These are phyloP conservation scores for Agrochola lychnidis DNA, from an alignment of 2,888 invertebrate species.

Conservation along the genomic window DNA sequence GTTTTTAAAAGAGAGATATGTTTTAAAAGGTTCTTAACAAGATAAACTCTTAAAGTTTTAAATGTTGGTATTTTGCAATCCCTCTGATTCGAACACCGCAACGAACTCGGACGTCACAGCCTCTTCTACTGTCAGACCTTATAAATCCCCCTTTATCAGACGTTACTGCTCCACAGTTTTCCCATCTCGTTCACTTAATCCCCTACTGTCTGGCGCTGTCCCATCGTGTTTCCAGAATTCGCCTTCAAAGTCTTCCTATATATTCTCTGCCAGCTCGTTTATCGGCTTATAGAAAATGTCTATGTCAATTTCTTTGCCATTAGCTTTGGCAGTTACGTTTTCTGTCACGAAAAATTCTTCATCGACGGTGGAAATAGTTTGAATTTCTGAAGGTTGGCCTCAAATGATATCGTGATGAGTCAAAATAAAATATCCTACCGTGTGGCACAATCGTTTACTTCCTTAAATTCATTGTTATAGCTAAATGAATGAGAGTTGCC, in stretches of 20 bases:
- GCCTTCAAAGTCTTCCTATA: slow-evolving; percentile 30
- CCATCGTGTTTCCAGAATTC: slow-evolving; percentile 25
- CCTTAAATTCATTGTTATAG: slow-evolving; percentile 47
- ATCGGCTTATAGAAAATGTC: slow-evolving; percentile 37
- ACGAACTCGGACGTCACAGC: slow-evolving; percentile 7
- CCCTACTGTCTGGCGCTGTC: slow-evolving; percentile 22
- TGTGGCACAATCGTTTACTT: slow-evolving; percentile 37
- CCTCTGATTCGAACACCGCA: background rate
- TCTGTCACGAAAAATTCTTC: slow-evolving; percentile 27
- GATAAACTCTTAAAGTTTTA: background rate
- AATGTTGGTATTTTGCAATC: background rate
- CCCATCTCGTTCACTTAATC: slow-evolving; percentile 40
- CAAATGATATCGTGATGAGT: slow-evolving; percentile 40
- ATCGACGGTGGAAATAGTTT: background rate
- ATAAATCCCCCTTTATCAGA: slow-evolving; percentile 20
- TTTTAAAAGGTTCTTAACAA: background rate
- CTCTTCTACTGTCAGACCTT: background rate
- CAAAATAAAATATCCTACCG: slow-evolving; percentile 46
- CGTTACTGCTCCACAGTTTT: slow-evolving; percentile 15
- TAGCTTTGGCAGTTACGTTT: slow-evolving; percentile 12
- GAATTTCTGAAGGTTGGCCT: background rate
- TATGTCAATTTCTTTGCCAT: slow-evolving; percentile 24
- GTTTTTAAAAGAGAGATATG: background rate
- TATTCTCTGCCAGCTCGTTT: slow-evolving; percentile 23
- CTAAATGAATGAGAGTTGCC: slow-evolving; percentile 22